Conservation (phyloP, 2,113 vertebrate genomes). For the Limnothrissa miodon region DNA sequence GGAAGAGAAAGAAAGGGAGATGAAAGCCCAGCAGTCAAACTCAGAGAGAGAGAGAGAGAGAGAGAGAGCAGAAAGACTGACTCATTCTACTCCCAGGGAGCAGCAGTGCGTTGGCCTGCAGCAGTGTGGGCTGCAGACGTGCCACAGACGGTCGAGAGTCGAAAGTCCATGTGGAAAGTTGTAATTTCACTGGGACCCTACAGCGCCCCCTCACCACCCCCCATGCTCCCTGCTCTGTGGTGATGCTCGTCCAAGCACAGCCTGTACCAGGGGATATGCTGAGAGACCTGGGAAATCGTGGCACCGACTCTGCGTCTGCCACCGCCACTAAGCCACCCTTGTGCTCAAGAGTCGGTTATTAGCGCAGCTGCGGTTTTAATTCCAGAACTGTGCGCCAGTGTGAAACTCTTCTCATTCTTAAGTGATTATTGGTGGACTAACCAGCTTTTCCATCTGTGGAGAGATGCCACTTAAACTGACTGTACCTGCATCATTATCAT, state of each 20-base stretch:
- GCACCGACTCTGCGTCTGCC: not conserved
- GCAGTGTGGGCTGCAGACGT: not conserved
- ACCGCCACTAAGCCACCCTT: not conserved
- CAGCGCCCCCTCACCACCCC: not conserved
- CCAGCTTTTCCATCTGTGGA: not conserved
- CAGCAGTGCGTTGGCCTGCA: not conserved
- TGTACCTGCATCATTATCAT: not conserved
- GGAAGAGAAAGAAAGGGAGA: not conserved
- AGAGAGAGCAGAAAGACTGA: slow-evolving; percentile 1
- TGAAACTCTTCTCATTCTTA: not conserved
- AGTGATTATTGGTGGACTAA: not conserved
- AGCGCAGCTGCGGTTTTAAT: not conserved
- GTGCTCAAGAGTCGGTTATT: not conserved
- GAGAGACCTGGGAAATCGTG: not conserved
- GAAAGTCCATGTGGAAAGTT: not conserved
- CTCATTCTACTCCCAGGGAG: not conserved
- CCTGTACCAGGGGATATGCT: not conserved
- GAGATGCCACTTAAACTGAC: not conserved
- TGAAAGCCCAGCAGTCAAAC: too few relatives aligned
- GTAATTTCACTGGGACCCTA: not conserved
- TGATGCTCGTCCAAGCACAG: not conserved
- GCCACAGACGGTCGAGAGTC: not conserved
- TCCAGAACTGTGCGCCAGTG: not conserved
- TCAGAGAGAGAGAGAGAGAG: not conserved
- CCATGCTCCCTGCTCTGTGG: not conserved